phyloP scores from a whole-genome alignment of 2,888 invertebrate genomes.

The Danaus chrysippus region DNA sequence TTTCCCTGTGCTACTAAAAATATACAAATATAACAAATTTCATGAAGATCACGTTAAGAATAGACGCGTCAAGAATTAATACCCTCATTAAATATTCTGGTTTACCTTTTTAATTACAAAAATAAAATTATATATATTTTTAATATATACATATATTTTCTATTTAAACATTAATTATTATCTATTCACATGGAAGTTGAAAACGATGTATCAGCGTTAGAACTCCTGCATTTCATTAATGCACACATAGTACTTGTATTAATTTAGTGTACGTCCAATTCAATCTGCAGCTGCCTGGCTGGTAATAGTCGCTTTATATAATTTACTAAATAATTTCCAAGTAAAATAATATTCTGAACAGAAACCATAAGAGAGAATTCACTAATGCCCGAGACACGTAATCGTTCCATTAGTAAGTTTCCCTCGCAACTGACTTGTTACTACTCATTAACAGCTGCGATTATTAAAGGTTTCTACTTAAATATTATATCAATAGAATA shows the following conservation, averaged over 20 bases:
- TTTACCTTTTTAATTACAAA: too few species aligned
- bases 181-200: background rate
- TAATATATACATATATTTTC: too few species aligned
- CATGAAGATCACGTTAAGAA: too few species aligned
- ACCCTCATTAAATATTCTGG: too few species aligned
- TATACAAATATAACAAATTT: too few species aligned
- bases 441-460: too few species aligned
- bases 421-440: too few species aligned
- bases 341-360: constrained; percentile 14
- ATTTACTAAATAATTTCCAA: constrained; percentile 20
- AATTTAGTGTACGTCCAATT: constrained; percentile 22
- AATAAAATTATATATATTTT: too few species aligned
- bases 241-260: constrained; percentile 6
- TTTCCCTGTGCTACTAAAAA: too few species aligned
- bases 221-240: constrained; percentile 14
- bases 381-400: background rate
- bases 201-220: background rate
- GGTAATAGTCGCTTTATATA: constrained; percentile 24
- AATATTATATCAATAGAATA: too few species aligned
- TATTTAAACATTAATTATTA: background rate
- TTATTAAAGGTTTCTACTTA: too few species aligned
- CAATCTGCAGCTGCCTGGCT: constrained; percentile 25
- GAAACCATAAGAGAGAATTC: background rate
- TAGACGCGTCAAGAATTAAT: too few species aligned
- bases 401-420: background rate